A percentile compares a stretch with the other conserved stretches of the same genome.
Conservation (phyloP, 2,888 invertebrate species). For the Sesamia inferens region DNA sequence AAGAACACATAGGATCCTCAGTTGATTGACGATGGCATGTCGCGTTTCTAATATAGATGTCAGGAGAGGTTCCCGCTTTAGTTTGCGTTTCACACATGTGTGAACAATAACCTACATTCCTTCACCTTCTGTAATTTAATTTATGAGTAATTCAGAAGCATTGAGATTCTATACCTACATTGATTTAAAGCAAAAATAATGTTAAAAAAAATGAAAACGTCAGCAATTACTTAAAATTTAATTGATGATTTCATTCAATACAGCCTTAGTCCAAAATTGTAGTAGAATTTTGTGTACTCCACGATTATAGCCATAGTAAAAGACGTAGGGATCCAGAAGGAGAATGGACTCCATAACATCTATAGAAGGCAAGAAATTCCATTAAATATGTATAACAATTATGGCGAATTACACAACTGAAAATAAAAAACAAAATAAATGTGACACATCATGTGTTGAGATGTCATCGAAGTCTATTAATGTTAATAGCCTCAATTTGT, state of each 20-base stretch:
- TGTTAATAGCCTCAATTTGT: constrained; percentile 65
- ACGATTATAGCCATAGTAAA: neutral
- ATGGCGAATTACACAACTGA: constrained; percentile 19
- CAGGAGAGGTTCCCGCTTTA: constrained; percentile 66
- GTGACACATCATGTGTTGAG: constrained; percentile 54
- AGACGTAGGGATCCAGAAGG: neutral
- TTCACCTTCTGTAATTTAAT: constrained; percentile 44
- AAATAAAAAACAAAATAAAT: constrained; percentile 43
- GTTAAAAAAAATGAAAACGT: too few relatives aligned
- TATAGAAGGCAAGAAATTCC: neutral
- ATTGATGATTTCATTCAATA: neutral
- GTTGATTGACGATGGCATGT: constrained; percentile 65
- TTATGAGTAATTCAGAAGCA: constrained; percentile 25
- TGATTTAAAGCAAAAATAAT: neutral
- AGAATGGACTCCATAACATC: neutral
- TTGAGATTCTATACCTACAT: constrained; percentile 3
- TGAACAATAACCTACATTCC: constrained; percentile 71
- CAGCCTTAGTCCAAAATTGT: neutral
- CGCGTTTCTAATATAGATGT: constrained; percentile 81
- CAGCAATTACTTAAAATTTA: neutral
- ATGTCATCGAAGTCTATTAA: constrained; percentile 63
- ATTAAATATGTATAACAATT: neutral
- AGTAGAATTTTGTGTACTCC: neutral
- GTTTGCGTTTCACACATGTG: constrained; percentile 87
- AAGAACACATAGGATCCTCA: constrained; percentile 63